Conservation (phyloP, 2,888 invertebrate genomes). For the Oscheius onirici region DNA sequence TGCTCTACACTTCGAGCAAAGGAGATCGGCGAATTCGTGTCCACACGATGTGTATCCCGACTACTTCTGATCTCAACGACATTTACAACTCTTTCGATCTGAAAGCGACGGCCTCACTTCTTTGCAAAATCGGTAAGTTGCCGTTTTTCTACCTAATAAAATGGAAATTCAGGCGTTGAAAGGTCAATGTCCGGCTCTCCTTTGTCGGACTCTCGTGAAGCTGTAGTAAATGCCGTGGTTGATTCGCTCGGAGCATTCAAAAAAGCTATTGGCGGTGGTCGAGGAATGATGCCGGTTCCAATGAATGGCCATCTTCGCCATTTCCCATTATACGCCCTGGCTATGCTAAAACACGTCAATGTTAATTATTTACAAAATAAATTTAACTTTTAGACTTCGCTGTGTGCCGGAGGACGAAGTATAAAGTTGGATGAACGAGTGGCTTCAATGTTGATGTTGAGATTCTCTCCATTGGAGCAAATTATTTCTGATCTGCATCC, state of each 20-base stretch:
- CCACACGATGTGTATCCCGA: constrained; percentile 93
- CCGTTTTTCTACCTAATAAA: not conserved
- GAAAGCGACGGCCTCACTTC: constrained; percentile 83
- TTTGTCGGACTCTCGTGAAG: constrained; percentile 91
- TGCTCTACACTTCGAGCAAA: constrained; percentile 93
- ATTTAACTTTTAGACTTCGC: constrained; percentile 79
- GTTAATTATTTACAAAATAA: not conserved
- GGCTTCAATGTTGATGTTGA: constrained; percentile 91
- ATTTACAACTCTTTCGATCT: constrained; percentile 89
- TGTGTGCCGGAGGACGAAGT: constrained; percentile 83
- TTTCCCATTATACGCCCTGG: constrained; percentile 87
- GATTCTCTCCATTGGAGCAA: constrained; percentile 83
- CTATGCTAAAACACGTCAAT: constrained; percentile 80
- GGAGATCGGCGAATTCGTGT: constrained; percentile 95
- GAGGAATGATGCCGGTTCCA: constrained; percentile 79
- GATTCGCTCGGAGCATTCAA: constrained; percentile 80
- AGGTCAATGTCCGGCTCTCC: constrained; percentile 81
- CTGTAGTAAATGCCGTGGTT: constrained; percentile 91
- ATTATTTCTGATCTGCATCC: constrained; percentile 89
- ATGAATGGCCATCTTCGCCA: constrained; percentile 81
- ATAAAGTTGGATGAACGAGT: constrained; percentile 92
- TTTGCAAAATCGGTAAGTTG: constrained; percentile 91
- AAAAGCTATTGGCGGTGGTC: constrained; percentile 43
- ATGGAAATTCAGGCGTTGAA: constrained; percentile 81
- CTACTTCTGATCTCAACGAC: constrained; percentile 85